Evolutionary conservation across 2,797 vertebrate species (phyloP), one percentile per base, ranked within the genome.

Genomic region (Melanotaenia parkinsoni): DNA sequence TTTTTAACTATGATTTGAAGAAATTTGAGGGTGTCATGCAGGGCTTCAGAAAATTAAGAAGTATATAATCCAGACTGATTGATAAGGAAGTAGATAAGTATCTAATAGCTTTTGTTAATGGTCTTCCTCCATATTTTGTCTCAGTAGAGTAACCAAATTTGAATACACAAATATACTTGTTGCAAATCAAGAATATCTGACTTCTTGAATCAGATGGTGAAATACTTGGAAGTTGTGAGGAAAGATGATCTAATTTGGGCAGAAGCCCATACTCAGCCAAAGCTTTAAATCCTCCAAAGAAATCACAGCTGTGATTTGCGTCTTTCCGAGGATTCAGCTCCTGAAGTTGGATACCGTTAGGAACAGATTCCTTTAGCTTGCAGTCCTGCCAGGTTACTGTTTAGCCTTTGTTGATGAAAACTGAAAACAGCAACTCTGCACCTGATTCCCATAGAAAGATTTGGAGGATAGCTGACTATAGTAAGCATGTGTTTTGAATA

Each of bases 241-340:
- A 60, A 2, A 70, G 43, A 45, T 4, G 1, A 57, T 82, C 74
- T 72, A 58, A 74, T 72, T 83, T 60, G 43, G 60, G 51, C 65
- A 56, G 53, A 54, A 50, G 38, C 16, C 5, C 58, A 38, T 9
- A 3, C 59, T 77, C 54, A 59, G 18, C 30, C 45, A 79, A 80
- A 86, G 72, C 80, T 83, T 80, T 63, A 59, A 65, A 63, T 66
- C 57, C 43, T 70, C 67, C 37, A 58, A 47, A 73, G n/a, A 35
- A 79, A 38, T 71, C 51, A 38, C 72, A 45, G 64, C 56, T 62
- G 53, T 70, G 54, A 76, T 58, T 68, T 50, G 33, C 2, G 33
- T 73, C 82, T 58, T 71, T 71, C 47, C 63, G 63, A 77, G 20
- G 53, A 38, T 63, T 67, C 35, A 1, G 54, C 14, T 58, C 24